phyloP scores from a whole-genome alignment of 2,888 invertebrate species.

The Stegana nigrithorax region DNA sequence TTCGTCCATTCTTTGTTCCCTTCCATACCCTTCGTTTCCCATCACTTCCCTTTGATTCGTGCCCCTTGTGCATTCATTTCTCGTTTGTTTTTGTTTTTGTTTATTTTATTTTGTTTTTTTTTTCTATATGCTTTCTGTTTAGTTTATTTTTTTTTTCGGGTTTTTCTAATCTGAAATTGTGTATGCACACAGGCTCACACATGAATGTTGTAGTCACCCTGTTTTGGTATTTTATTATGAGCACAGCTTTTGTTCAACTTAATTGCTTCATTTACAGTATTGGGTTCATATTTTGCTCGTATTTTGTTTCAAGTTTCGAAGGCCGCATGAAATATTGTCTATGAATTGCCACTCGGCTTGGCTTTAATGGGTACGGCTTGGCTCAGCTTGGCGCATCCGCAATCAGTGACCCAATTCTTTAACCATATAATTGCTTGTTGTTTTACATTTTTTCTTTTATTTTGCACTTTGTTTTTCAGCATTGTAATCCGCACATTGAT shows the following conservation, averaged over 20 bases:
- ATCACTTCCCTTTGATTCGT: no score
- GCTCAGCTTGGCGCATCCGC: no score
- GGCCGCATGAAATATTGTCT: no score
- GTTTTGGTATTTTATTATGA: not conserved
- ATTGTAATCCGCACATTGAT: no score
- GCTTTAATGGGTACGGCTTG: no score
- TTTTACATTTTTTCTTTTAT: no score
- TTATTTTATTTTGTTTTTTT: not conserved
- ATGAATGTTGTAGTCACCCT: not conserved
- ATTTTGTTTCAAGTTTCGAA: not conserved
- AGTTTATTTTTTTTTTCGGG: not conserved
- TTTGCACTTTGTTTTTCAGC: not conserved
- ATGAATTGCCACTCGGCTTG: no score
- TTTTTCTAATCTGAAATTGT: no score
- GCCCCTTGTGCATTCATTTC: no score
- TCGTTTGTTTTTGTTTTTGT: not conserved
- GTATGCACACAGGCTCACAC: no score
- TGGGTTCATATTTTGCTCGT: not conserved
- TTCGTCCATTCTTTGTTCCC: no score
- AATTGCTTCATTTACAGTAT: constrained; percentile 4
- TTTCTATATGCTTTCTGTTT: not conserved
- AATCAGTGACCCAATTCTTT: not conserved
- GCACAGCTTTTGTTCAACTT: constrained; percentile 3
- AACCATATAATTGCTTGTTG: not conserved
- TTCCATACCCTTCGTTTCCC: no score